These are phyloP conservation scores for Phalloptychus januarius DNA, from an alignment of 2,797 vertebrate genomes.

Conservation along the genomic window DNA sequence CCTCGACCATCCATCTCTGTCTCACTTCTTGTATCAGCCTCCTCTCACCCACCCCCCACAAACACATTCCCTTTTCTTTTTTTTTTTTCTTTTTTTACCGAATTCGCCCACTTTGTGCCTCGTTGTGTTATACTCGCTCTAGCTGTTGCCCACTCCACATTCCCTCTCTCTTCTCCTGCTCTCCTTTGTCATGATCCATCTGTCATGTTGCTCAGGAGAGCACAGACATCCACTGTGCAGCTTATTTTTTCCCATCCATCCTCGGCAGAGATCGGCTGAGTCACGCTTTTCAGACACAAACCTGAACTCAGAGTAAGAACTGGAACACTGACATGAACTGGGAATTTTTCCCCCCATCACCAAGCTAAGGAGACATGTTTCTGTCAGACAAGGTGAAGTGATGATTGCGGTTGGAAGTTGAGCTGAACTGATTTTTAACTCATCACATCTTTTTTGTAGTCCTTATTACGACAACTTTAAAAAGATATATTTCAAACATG, in stretches of 20 bases:
- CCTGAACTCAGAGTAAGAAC: not conserved
- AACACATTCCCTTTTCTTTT: conserved; percentile 8
- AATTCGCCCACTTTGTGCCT: conserved; percentile 20
- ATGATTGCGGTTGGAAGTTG: not conserved
- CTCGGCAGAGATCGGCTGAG: not conserved
- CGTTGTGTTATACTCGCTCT: conserved; percentile 13
- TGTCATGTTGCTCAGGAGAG: conserved; percentile 27
- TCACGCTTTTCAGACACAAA: not conserved
- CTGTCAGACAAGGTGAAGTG: not conserved
- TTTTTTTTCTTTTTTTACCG: conserved; percentile 11
- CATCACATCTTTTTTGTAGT: not conserved
- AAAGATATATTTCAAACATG: not conserved
- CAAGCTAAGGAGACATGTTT: not conserved
- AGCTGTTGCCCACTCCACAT: conserved; percentile 14
- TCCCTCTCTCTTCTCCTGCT: conserved; percentile 6
- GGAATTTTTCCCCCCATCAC: not conserved
- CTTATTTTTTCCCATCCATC: not conserved
- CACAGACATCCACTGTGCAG: not conserved
- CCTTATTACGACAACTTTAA: not conserved
- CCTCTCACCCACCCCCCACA: not conserved
- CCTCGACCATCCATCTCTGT: conserved; percentile 51
- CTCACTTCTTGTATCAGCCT: conserved; percentile 5
- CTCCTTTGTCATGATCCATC: conserved; percentile 54
- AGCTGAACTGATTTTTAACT: not conserved
- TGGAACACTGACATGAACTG: not conserved